Percentiles rank a stretch among this genome's conserved stretches.
phyloP scores from a whole-genome alignment of 2,113 vertebrate genomes.

The Nestor notabilis region DNA sequence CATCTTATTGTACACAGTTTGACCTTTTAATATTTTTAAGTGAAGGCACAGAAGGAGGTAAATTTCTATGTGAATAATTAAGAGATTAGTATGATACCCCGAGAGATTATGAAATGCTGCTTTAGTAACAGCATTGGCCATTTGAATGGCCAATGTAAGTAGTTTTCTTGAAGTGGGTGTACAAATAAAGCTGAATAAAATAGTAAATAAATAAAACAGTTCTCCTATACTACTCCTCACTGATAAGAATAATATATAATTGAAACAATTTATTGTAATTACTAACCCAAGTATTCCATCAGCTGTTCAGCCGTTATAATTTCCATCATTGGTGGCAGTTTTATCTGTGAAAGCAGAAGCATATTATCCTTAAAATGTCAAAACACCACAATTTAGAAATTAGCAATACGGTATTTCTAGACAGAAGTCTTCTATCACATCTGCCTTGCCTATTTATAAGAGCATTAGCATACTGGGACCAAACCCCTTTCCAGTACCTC shows the following conservation, averaged over 20 bases:
- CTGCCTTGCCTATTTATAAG: background rate
- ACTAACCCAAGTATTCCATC: constrained; percentile 98
- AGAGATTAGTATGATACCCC: background rate
- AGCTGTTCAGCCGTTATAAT: constrained; percentile 98
- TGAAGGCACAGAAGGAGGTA: background rate
- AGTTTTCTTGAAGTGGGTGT: background rate
- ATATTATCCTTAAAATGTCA: background rate
- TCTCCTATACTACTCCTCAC: background rate
- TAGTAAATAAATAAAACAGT: background rate
- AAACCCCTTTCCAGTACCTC: background rate
- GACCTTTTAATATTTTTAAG: background rate
- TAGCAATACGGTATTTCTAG: background rate
- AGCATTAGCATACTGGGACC: background rate
- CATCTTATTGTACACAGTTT: background rate
- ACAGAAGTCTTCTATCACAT: background rate
- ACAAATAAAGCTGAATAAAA: background rate
- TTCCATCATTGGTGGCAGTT: constrained; percentile 98
- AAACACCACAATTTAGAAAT: background rate
- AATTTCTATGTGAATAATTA: background rate
- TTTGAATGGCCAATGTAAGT: background rate
- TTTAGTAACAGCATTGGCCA: background rate
- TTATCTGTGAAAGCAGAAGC: constrained; percentile 84
- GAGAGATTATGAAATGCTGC: background rate
- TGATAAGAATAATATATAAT: background rate
- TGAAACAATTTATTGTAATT: background rate